A percentile compares a stretch with the other conserved stretches of the same genome.
Evolutionary conservation across 2,113 vertebrate species (phyloP).

Genomic region (Natator depressus): DNA sequence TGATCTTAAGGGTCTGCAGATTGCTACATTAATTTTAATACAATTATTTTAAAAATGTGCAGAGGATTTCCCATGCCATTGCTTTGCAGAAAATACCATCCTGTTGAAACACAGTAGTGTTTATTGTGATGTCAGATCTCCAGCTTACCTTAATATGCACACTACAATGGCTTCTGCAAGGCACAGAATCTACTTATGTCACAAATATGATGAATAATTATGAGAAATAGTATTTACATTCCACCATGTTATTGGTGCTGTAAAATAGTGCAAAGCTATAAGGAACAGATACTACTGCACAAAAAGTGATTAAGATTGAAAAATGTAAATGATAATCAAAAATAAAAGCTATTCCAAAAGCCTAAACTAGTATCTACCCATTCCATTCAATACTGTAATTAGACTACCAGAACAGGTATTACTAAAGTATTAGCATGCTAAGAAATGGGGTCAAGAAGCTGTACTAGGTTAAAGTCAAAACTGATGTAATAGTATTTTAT

Average conservation of each 20-base stretch:
- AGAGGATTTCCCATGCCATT: neutral
- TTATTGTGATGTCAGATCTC: neutral
- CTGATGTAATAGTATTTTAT: neutral
- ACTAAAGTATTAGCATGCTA: slow-evolving; percentile 42
- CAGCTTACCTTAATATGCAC: neutral
- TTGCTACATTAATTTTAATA: neutral
- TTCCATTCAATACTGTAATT: neutral
- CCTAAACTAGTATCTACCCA: slow-evolving; percentile 13
- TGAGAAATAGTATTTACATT: neutral
- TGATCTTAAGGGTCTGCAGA: neutral
- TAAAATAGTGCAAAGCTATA: neutral
- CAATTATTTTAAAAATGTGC: neutral
- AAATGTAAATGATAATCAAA: neutral
- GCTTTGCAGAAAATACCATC: neutral
- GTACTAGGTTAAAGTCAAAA: neutral
- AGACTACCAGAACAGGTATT: slow-evolving; percentile 8
- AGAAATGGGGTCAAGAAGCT: slow-evolving; percentile 33
- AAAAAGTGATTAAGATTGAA: neutral
- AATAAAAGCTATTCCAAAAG: slow-evolving; percentile 27
- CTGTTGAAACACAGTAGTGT: neutral
- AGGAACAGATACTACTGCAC: neutral
- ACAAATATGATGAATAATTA: neutral
- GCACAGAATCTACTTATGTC: neutral
- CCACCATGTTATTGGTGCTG: neutral
- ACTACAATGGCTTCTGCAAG: neutral